Conservation (phyloP, 2,797 vertebrate species). For the Squalus acanthias region DNA sequence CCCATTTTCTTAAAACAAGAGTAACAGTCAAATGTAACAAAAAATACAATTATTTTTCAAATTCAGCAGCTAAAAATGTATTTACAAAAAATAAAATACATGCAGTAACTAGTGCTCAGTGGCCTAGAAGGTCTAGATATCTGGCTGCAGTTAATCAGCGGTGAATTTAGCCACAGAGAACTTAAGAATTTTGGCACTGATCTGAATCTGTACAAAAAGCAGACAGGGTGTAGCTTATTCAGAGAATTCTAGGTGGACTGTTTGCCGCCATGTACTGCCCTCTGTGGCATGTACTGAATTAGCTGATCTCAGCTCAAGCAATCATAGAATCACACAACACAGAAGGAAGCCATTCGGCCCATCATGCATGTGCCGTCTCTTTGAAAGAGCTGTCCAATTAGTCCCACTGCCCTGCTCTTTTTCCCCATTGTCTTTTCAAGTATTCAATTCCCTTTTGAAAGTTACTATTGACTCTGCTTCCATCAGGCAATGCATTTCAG, state of each 20-base stretch:
- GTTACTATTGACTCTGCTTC: background rate
- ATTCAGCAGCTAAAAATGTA: background rate
- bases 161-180: background rate
- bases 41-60: background rate
- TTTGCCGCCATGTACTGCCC: background rate
- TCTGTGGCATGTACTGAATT: background rate
- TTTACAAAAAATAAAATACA: background rate
- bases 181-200: slow-evolving; percentile 9
- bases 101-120: background rate
- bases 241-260: background rate
- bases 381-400: background rate
- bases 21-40: background rate
- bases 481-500: background rate
- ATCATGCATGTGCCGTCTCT: background rate
- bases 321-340: background rate
- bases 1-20: background rate
- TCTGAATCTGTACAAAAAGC: background rate
- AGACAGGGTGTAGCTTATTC: background rate
- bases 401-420: background rate
- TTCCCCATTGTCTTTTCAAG: background rate
- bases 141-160: background rate
- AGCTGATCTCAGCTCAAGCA: background rate
- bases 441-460: background rate
- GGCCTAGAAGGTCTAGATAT: background rate
- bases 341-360: background rate